Base-by-base conservation (phyloP, 2,797 vertebrate species). In the Notoglanidium macrostoma region DNA sequence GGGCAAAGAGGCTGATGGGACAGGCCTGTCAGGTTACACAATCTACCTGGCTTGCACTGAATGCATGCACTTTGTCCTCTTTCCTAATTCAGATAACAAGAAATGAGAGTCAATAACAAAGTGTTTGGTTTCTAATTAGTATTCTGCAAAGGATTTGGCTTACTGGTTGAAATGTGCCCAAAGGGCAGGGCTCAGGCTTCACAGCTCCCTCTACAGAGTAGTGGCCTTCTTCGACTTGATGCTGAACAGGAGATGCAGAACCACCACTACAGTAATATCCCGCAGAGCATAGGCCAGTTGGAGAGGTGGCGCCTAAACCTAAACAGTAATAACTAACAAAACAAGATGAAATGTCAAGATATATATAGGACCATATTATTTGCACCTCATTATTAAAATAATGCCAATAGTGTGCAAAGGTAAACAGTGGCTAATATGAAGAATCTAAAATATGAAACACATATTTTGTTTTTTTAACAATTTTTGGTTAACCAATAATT, bases 121-220 rank as follows among this genome's bases (percentile, higher is more conserved):
- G 81, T 68, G 3, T 2, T 83, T 83, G 81, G 81, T 83, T 83
- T 54, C 46, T 68, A 54, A 83, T 83, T 70, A 68, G 81, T 54
- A 83, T 83, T 54, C 49, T 72, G 1, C 2, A 29, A 17, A 84
- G 0, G 11, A 14, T 59, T 51, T 72, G 40, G 74, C 88, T 90
- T 94, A 98, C 97, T 29, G 94, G 93, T 89, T 98, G 97, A 93
- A 96, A 98, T 87, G 94, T 97, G 86, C 97, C 97, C 0, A 93
- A 92, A 87, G 95, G 95, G 91, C 97, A 98, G 0, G 94, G 95
- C 51, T 96, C 93, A 40, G 96, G 87, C 67, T 93, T 95, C 70
- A 93, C 92, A 67, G 97, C 96, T 77, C 97, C 97, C 83, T 92
- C 90, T 10, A 78, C 76, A 65, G 96, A 92, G 85, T 94, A 97